phyloP scores from a whole-genome alignment of 2,797 vertebrate genomes.

The Capromys pilorides region DNA sequence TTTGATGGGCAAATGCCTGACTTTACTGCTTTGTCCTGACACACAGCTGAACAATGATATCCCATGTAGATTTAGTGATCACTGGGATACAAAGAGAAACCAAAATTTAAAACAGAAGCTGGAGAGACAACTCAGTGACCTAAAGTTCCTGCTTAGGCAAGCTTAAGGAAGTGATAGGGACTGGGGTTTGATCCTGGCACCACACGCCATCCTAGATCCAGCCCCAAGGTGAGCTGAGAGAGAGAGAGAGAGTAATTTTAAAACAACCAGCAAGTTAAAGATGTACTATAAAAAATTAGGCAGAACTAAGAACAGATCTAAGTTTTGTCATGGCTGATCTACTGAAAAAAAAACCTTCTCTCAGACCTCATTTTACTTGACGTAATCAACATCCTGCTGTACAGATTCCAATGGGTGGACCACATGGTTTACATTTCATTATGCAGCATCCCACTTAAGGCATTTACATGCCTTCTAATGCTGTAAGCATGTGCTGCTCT shows the following conservation, averaged over 20 bases:
- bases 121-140: too few relatives aligned
- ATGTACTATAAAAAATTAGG: neutral
- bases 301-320: neutral
- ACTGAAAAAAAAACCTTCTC: too few relatives aligned
- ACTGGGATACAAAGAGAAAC: neutral
- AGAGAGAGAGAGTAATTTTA: neutral
- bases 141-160: too few relatives aligned
- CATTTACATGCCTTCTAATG: neutral
- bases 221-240: too few relatives aligned
- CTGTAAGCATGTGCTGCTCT: neutral
- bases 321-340: neutral
- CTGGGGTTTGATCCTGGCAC: too few relatives aligned
- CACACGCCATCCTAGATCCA: too few relatives aligned
- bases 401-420: neutral
- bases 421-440: neutral
- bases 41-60: neutral
- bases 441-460: neutral
- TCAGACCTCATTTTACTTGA: neutral
- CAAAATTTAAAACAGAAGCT: neutral
- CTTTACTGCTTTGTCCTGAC: neutral
- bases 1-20: neutral
- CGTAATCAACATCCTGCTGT: neutral
- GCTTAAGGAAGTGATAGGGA: too few relatives aligned
- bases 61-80: neutral
- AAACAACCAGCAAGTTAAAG: neutral